Conservation (phyloP, 2,797 vertebrate genomes). For the Brotula barbata region DNA sequence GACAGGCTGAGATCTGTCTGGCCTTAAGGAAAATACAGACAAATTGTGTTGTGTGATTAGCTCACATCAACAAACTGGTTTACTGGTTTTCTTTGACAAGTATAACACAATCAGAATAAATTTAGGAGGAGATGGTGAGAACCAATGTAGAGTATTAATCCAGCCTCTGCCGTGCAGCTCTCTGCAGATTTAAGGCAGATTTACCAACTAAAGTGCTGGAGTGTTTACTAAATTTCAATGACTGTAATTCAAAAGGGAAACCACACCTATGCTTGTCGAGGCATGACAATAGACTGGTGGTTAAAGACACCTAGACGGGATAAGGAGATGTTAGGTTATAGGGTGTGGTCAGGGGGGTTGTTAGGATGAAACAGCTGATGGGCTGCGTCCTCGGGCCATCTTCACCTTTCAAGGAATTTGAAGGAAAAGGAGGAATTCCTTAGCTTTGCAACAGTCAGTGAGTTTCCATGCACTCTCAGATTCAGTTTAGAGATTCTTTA, state of each 20-base stretch:
- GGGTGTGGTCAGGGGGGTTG: conserved; percentile 55
- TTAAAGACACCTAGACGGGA: conserved; percentile 28
- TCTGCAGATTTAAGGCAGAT: conserved; percentile 15
- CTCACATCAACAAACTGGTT: background rate
- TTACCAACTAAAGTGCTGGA: background rate
- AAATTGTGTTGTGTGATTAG: background rate
- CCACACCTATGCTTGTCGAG: conserved; percentile 44
- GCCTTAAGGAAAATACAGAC: background rate
- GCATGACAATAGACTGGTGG: conserved; percentile 43
- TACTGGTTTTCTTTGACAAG: background rate
- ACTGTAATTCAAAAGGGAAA: conserved; percentile 50
- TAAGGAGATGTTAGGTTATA: conserved; percentile 39
- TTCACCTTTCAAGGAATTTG: background rate
- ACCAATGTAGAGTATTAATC: background rate
- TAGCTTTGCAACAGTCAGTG: background rate
- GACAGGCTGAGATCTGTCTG: conserved; percentile 1
- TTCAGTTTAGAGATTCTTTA: background rate
- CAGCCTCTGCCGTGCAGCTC: background rate
- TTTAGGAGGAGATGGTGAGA: background rate
- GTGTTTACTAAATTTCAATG: conserved; percentile 46
- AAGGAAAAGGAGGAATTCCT: conserved; percentile 10
- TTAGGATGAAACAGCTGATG: conserved; percentile 37
- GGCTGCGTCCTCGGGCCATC: conserved; percentile 26
- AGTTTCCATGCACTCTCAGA: background rate
- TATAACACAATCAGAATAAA: background rate